Conservation (phyloP, 1,140 invertebrate genomes). For the Sarcophaga bullata region DNA sequence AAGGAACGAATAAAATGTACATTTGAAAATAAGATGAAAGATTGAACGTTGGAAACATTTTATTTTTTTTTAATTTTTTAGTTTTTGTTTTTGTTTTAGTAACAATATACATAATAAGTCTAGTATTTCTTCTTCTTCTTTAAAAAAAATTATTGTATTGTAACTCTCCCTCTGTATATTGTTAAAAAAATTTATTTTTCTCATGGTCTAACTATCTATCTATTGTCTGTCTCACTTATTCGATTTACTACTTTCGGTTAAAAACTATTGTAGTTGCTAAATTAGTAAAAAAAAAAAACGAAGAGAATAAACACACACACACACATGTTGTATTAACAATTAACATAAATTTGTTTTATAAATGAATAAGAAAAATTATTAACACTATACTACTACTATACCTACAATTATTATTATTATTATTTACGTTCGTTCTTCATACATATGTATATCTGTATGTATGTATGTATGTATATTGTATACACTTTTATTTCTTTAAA, state of each 20-base stretch:
- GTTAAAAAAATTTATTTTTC: not conserved
- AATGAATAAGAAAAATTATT: not conserved
- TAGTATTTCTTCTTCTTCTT: too few relatives aligned
- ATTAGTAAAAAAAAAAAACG: not conserved
- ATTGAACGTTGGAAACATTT: not conserved
- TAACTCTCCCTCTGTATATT: not conserved
- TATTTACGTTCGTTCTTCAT: not conserved
- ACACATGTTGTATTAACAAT: not conserved
- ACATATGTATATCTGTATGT: not conserved
- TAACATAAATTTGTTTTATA: not conserved
- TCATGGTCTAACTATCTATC: not conserved
- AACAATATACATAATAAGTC: not conserved
- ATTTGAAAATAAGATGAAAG: not conserved
- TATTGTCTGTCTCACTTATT: not conserved
- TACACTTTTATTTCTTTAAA: not conserved
- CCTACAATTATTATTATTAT: too few relatives aligned
- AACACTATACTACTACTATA: not conserved
- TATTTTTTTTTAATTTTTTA: not conserved
- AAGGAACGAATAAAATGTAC: too few relatives aligned
- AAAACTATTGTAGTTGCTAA: slow-evolving; percentile 3
- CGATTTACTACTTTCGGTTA: too few relatives aligned
- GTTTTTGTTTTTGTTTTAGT: too few relatives aligned
- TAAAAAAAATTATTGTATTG: not conserved
- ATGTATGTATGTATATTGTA: not conserved
- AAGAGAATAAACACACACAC: not conserved